These are phyloP conservation scores for Neodiprion virginianus DNA, from an alignment of 1,140 invertebrate genomes.

Conservation along the genomic window DNA sequence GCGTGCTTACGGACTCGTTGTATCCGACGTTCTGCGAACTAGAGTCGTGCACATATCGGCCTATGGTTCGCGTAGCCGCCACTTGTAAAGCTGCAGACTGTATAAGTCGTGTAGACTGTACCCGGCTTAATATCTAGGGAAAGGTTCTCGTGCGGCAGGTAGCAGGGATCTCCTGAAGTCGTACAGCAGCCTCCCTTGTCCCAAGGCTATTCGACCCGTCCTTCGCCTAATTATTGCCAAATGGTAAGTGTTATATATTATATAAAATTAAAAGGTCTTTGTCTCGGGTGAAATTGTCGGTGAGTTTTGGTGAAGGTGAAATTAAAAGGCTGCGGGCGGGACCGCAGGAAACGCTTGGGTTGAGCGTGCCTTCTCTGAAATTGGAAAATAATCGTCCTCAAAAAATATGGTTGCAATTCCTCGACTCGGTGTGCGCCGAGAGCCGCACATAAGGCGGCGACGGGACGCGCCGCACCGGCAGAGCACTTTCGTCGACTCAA, in stretches of 20 bases:
- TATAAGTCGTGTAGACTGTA: not conserved
- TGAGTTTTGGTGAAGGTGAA: not conserved
- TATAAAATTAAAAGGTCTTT: conserved; percentile 8
- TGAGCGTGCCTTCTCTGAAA: not conserved
- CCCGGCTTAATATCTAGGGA: not conserved
- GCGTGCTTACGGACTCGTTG: not conserved
- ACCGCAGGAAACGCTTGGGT: not conserved
- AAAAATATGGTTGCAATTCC: conserved; percentile 3
- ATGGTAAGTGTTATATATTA: not conserved
- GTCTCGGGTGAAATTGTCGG: conserved; percentile 1
- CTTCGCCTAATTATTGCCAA: not conserved
- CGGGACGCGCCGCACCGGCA: not conserved
- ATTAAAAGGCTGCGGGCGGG: not conserved
- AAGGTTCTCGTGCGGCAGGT: conserved; percentile 4
- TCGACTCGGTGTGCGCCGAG: not conserved
- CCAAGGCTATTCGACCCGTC: conserved; percentile 6
- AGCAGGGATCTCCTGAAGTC: not conserved
- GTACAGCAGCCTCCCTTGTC: not conserved
- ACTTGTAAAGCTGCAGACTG: not conserved
- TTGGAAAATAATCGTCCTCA: not conserved
- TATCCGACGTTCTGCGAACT: not conserved
- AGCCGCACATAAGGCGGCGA: too few species aligned
- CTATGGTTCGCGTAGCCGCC: not conserved
- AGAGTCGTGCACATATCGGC: not conserved
- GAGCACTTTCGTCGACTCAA: not conserved